Evolutionary conservation across 2,113 vertebrate species (phyloP).

Genomic region (Chaenocephalus aceratus): DNA sequence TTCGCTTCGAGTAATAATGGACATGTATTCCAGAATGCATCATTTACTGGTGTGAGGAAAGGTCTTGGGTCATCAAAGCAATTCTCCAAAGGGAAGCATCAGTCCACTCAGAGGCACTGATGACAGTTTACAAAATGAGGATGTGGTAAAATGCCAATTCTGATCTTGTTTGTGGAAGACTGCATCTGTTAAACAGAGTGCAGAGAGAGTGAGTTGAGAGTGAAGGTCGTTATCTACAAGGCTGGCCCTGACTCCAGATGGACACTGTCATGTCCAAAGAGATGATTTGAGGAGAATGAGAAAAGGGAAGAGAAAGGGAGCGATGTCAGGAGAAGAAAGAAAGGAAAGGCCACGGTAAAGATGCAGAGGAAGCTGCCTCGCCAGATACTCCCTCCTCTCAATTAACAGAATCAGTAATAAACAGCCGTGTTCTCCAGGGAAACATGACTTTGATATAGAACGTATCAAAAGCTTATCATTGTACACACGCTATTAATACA

Average conservation of each 20-base stretch:
- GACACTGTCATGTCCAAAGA: constrained; percentile 55
- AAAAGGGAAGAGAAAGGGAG: constrained; percentile 41
- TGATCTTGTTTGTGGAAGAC: constrained; percentile 53
- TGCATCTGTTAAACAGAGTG: constrained; percentile 58
- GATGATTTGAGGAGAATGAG: constrained; percentile 38
- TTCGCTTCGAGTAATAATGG: constrained; percentile 55
- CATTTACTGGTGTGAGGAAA: constrained; percentile 51
- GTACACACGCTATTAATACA: constrained; percentile 59
- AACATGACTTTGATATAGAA: constrained; percentile 55
- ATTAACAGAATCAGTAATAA: constrained; percentile 76
- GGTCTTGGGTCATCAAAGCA: constrained; percentile 57
- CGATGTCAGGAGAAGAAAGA: constrained; percentile 49
- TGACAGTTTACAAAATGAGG: constrained; percentile 57
- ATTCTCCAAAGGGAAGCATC: constrained; percentile 42
- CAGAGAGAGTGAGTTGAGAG: background rate
- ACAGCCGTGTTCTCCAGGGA: constrained; percentile 69
- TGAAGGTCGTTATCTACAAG: constrained; percentile 7
- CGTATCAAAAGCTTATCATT: constrained; percentile 71
- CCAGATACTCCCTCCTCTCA: constrained; percentile 57
- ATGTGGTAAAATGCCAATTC: constrained; percentile 52
- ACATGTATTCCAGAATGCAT: constrained; percentile 51
- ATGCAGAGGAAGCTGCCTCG: constrained; percentile 47
- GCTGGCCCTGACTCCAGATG: constrained; percentile 51
- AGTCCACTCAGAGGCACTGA: constrained; percentile 33
- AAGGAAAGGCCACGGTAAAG: constrained; percentile 37